Evolutionary conservation across 2,797 vertebrate species (phyloP).

Genomic region (Semotilus atromaculatus): DNA sequence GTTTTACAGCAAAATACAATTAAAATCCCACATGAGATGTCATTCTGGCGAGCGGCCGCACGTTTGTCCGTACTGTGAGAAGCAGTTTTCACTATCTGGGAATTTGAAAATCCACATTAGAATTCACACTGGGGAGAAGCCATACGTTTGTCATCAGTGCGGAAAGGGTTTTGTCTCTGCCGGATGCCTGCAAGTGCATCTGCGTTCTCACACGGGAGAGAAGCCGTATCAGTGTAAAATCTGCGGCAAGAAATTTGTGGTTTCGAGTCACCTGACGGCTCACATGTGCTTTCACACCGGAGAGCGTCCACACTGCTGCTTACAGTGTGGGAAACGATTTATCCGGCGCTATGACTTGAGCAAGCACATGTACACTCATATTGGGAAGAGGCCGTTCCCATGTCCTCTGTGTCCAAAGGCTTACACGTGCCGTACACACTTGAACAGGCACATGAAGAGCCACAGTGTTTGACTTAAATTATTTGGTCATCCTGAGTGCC

Average conservation of each 20-base stretch:
- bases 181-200: constrained; percentile 78
- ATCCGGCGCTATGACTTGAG: constrained; percentile 77
- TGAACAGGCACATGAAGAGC: constrained; percentile 75
- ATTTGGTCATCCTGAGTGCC: constrained; percentile 21
- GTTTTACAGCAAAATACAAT: constrained; percentile 74
- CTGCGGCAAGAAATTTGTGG: constrained; percentile 76
- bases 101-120: constrained; percentile 79
- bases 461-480: constrained; percentile 57
- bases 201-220: constrained; percentile 75
- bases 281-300: constrained; percentile 77
- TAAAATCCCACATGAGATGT: constrained; percentile 75
- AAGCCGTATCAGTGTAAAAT: constrained; percentile 73
- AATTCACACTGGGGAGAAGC: constrained; percentile 77
- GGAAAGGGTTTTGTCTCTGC: constrained; percentile 75
- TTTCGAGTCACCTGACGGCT: constrained; percentile 76
- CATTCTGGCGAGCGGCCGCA: constrained; percentile 73
- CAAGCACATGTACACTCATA: constrained; percentile 78
- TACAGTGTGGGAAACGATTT: constrained; percentile 75
- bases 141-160: constrained; percentile 75
- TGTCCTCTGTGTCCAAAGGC: constrained; percentile 74
- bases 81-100: constrained; percentile 73
- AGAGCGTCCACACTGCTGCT: constrained; percentile 75
- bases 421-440: constrained; percentile 77
- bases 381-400: constrained; percentile 68
- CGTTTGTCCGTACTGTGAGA: constrained; percentile 76